Evolutionary conservation across 2,888 invertebrate species (phyloP), one percentile per base, ranked within the genome.

Genomic region (Osmoderma eremita): DNA sequence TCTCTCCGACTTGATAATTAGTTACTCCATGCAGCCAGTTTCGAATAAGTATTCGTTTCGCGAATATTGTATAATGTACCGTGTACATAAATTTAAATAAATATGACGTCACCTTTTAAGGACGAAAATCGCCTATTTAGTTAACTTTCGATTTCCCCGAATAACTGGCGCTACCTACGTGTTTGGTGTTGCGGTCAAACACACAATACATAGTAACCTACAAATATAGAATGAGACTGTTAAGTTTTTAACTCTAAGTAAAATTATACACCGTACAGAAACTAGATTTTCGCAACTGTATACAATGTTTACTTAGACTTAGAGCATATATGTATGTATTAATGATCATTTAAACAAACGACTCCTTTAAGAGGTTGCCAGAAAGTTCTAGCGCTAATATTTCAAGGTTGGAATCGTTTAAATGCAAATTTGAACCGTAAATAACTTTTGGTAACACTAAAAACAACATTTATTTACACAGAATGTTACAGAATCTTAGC

Each of bases 1-100:
- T n/a, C 30, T 30, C 45, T 18, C 18, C 22, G 45, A 61, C 45
- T 53, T 38, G 3, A 30, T 4, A 10, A 10, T 6, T n/a, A n/a
- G n/a, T 30, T 30, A 2, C 45, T 56, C 15, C 45, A 61, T 61
- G 17, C 30, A n/a, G 38, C 53, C 42, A n/a, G 24, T 24, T 30
- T 30, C 42, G 53, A 51, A 64, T 64, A 64, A 64, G 53, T 64
- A 64, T 64, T 64, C 63, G 53, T 50, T 64, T 24, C 36, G 53
- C 45, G 45, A 13, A 17, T 42, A 5, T 24, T 61, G 15, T 61
- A 41, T 45, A 45, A 30, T 58, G 58, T 61, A 50, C 22, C 18
- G 38, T 38, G 53, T 18, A 39, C 6, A 30, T 10, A 30, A 8
- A 30, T 30, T 30, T 30, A 30, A 30, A 30, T 30, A 30, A 10